Evolutionary conservation across 2,113 vertebrate species (phyloP).

Genomic region (Orcinus orca): DNA sequence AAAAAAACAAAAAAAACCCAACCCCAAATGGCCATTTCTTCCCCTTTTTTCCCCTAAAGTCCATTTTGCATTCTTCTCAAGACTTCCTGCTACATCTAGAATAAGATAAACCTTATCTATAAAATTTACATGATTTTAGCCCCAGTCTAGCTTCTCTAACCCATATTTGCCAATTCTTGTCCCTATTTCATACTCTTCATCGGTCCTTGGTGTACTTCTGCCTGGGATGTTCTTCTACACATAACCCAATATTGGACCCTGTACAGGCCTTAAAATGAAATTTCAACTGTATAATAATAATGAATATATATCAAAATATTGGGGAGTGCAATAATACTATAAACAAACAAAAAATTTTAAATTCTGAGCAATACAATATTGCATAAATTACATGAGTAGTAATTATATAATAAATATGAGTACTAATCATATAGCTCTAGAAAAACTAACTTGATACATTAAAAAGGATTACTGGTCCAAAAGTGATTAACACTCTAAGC

Average conservation of each 20-base stretch:
- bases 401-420: not conserved
- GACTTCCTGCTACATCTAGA: not conserved
- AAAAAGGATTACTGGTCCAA: not conserved
- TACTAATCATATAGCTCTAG: not conserved
- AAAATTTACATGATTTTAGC: not conserved
- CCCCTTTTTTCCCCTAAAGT: not conserved
- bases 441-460: not conserved
- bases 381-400: not conserved
- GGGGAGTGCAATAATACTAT: not conserved
- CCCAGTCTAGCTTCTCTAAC: not conserved
- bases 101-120: not conserved
- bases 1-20: no score
- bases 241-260: not conserved
- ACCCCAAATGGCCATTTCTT: not conserved
- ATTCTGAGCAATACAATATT: not conserved
- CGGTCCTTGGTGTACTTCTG: not conserved
- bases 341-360: not conserved
- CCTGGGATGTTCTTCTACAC: not conserved
- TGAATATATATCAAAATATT: not conserved
- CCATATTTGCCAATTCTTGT: not conserved
- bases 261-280: rapidly evolving
- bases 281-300: not conserved
- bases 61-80: not conserved
- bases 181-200: not conserved
- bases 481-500: not conserved